Evolutionary conservation across 1,140 invertebrate genomes (phyloP), one percentile per base, ranked within the genome.

Genomic region (Heliothis virescens): DNA sequence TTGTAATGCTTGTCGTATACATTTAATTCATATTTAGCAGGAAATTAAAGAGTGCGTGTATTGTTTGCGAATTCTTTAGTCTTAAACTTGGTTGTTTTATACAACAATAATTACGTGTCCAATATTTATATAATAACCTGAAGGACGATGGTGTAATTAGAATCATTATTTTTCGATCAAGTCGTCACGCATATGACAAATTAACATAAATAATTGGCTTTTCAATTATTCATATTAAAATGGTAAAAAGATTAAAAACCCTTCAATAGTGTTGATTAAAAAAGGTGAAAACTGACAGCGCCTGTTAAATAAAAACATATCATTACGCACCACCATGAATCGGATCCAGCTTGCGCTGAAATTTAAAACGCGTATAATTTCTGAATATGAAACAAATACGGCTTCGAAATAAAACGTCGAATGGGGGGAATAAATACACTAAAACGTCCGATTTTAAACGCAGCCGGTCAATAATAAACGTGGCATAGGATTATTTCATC

Each of bases 401-500:
- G 4, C 21, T 60, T 48, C 34, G 34, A 48, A 60, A 60, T 74
- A 60, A 74, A 60, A 60, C 41, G 5, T 59, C 7, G 57, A 21
- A 69, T 18, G 15, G 29, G 48, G n/a, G 50, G 16, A 73, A 57
- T 69, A 67, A 57, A 78, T 78, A 52, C 63, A 26, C 21, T 63
- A 75, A 76, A 76, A 78, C 69, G 75, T 48, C 15, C 75, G 59
- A 63, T 76, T 76, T 67, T 67, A 78, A 67, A 78, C 47, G 26
- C 52, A 52, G 29, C 52, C 18, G 21, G 74, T 52, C 48, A 69
- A 52, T 69, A 52, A 76, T 76, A 63, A 63, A 13, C 16, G 52
- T 78, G 62, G 63, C 29, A 81, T 81, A 76, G 50, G 62, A 79
- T 83, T 80, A 83, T 79, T 83, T 82, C 81, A 82, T 87, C 82